phyloP scores from a whole-genome alignment of 2,797 vertebrate genomes.

The Pipistrellus pipistrellus region DNA sequence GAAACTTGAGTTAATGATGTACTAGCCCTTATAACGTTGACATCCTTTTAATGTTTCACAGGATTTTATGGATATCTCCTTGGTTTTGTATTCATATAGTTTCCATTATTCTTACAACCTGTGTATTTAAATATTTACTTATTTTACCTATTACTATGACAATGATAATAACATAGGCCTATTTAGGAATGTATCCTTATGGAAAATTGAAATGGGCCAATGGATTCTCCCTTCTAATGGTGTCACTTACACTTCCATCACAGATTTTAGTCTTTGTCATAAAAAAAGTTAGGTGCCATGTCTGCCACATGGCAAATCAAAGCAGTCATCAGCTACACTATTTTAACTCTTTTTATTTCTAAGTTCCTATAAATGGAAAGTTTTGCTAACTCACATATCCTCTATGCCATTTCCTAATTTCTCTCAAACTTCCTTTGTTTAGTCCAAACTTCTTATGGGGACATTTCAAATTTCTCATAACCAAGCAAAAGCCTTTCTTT shows the following conservation, averaged over 20 bases:
- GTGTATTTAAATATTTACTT: background rate
- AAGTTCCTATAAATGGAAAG: background rate
- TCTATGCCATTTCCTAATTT: slow-evolving; percentile 2
- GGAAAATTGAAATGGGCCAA: slow-evolving; percentile 17
- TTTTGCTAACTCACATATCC: background rate
- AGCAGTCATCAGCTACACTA: background rate
- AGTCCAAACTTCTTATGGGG: background rate
- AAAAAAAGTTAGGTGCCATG: background rate
- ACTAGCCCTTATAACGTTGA: background rate
- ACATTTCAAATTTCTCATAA: background rate
- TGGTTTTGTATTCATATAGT: slow-evolving; percentile 1
- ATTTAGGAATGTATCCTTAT: background rate
- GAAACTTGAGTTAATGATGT: background rate
- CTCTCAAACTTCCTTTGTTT: background rate
- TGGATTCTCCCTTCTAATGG: background rate
- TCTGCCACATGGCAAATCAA: background rate
- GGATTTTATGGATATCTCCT: slow-evolving; percentile 19
- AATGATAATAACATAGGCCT: background rate
- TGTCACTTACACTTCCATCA: background rate
- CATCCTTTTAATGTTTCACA: slow-evolving; percentile 9
- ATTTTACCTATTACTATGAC: slow-evolving; percentile 19
- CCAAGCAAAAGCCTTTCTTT: background rate
- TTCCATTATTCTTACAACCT: background rate
- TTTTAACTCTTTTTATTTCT: background rate
- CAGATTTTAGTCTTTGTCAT: background rate